Base-by-base conservation (phyloP, 2,888 invertebrate species). In the Ophioninae sp. region DNA sequence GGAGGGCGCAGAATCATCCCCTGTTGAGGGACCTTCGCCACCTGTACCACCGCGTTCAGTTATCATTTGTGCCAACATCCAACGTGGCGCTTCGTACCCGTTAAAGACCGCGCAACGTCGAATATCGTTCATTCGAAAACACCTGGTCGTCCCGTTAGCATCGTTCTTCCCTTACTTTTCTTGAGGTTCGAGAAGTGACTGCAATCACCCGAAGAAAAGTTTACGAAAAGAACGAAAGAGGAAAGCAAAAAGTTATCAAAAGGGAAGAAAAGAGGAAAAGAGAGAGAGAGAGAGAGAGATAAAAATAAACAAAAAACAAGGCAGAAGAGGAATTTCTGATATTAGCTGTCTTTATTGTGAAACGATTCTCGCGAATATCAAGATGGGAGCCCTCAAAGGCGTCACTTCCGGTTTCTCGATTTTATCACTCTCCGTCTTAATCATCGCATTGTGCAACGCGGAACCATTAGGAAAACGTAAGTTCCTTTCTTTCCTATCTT, bases 41-140 rank as follows among this genome's bases (percentile, higher is more conserved):
- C 86, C 85, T 84, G 80, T 77, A 79, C 83, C 65, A 79, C 37
- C 20, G 72, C 57, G 80, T 44, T 81, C 67, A 73, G 73, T 74
- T 81, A 82, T 84, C 80, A 70, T 79, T 76, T 77, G 84, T 74
- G 77, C 81, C 73, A 30, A 30, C 30, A 82, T 83, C 73, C 85
- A 69, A 79, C 82, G 56, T 20, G 74, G 83, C 86, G 86, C 86
- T 79, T 68, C 82, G 77, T 62, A 79, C 70, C 84, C 78, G 79
- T 74, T 79, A 79, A 83, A 85, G 79, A 85, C 69, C 79, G 86
- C 86, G 86, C 85, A 81, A 74, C 83, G 74, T 76, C 74, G 84
- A 83, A 84, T 82, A 85, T 86, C 88, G 85, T 89, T 89, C 91
- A 91, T 88, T 91, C 89, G 89, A 88, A 90, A 91, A 87, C 88